Conservation (phyloP, 1,140 invertebrate species). For the Armadillidium nasatum region DNA sequence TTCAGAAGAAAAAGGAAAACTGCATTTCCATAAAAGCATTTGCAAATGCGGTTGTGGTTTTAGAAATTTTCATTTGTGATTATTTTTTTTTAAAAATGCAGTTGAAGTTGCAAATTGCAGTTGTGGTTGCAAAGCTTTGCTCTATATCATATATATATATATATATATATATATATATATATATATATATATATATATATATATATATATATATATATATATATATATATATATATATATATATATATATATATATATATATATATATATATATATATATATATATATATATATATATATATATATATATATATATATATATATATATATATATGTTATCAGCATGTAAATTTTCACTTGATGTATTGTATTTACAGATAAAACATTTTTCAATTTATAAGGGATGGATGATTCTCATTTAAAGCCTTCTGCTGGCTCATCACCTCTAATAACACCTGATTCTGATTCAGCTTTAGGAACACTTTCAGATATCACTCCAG, state of each 20-base stretch:
- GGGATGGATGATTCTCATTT: background rate
- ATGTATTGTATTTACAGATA: background rate
- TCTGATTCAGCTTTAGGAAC: background rate
- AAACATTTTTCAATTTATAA: background rate
- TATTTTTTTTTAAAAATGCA: too few relatives aligned
- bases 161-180: conserved; percentile 6
- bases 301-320: conserved; percentile 16
- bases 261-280: background rate
- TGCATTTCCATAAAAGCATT: too few relatives aligned
- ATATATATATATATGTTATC: conserved; percentile 5
- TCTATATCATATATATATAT: too few relatives aligned
- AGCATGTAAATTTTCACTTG: background rate
- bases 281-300: background rate
- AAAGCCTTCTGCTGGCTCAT: background rate
- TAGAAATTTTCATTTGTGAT: too few relatives aligned
- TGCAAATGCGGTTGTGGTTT: too few relatives aligned
- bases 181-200: conserved; percentile 14
- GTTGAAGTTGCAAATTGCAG: too few relatives aligned
- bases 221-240: conserved; percentile 22
- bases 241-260: conserved; percentile 22
- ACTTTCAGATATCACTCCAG: background rate
- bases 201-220: conserved; percentile 20
- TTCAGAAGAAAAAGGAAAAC: too few relatives aligned
- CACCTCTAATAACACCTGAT: background rate
- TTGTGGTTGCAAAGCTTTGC: too few relatives aligned